Evolutionary conservation across 1,140 invertebrate species (phyloP), one percentile per base, ranked within the genome.

Genomic region (Drosophila punjabiensis): DNA sequence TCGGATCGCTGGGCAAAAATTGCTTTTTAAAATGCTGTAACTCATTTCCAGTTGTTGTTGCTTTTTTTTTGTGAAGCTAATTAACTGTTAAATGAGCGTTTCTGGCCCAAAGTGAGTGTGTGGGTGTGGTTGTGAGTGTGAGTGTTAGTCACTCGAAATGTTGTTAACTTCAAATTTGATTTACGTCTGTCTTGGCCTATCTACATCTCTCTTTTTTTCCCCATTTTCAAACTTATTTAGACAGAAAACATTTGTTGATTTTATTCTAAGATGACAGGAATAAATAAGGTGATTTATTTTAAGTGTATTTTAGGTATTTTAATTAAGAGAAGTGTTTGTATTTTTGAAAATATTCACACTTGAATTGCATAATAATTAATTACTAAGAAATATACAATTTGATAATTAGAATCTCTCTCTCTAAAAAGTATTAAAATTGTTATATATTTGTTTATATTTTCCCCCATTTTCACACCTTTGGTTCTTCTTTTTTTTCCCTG

Each of bases 1-100:
- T 73, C 67, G 70, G 70, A 74, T 74, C 70, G 70, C 68, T 61
- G 20, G 37, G 53, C 70, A 52, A 73, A 73, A 74, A 74, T 74
- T 52, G 52, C 55, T 73, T 74, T 74, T 73, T 73, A 43, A 71
- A 71, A 71, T 32, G 67, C 67, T 74, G 67, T 61, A 52, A 74
- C 53, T 73, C 45, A 73, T 58, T 82, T 69, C 3, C 7, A 69
- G 24, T 55, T 55, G 37, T 35, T 41, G 16, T 20, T 41, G 32
- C 8, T 32, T 56, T 55, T 24, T 13, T 7, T 41, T 45, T 56
- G 30, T 30, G 32, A 33, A 37, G 35, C 55, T 74, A 74, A 74
- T 74, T 74, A 61, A 73, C 70, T 74, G 35, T 73, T 61, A 74
- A 74, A 74, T 73, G 33, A 61, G 69, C 52, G 37, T 62, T 69